These are phyloP conservation scores for Dicaeum eximium DNA, from an alignment of 2,113 vertebrate species.

Conservation along the genomic window DNA sequence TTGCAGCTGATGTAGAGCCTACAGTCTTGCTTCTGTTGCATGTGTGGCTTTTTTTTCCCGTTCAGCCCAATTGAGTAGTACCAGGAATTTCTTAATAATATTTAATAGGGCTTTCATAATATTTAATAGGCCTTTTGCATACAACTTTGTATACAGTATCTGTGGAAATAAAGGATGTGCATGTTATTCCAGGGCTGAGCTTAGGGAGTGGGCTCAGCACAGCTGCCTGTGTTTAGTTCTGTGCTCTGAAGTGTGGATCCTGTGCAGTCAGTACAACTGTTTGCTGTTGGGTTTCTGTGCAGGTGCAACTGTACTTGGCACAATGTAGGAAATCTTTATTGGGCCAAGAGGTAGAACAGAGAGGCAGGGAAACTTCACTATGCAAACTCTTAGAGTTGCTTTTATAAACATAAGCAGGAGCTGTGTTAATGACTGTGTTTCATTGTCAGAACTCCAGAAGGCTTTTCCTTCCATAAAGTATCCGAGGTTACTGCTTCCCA, in stretches of 20 bases:
- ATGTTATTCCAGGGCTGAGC: not conserved
- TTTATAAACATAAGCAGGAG: not conserved
- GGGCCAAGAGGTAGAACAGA: not conserved
- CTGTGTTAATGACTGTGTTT: not conserved
- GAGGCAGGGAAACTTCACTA: not conserved
- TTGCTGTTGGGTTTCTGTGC: not conserved
- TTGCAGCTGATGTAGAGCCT: not conserved
- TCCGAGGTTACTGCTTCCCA: not conserved
- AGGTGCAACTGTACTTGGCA: not conserved
- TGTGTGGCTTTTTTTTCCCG: not conserved
- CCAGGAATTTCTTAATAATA: not conserved
- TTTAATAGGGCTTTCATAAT: not conserved
- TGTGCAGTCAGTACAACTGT: not conserved
- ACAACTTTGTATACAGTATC: not conserved
- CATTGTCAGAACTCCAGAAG: not conserved
- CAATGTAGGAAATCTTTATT: not conserved
- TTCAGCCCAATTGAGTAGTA: not conserved
- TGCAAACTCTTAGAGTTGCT: not conserved
- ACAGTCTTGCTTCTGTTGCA: not conserved
- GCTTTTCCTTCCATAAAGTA: not conserved
- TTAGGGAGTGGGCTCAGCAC: not conserved
- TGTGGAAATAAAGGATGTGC: not conserved
- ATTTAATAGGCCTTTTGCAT: not conserved
- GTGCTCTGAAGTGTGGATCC: not conserved
- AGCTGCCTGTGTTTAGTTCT: not conserved